These are phyloP conservation scores for Dendroctonus valens DNA, from an alignment of 1,140 invertebrate species.

Conservation along the genomic window DNA sequence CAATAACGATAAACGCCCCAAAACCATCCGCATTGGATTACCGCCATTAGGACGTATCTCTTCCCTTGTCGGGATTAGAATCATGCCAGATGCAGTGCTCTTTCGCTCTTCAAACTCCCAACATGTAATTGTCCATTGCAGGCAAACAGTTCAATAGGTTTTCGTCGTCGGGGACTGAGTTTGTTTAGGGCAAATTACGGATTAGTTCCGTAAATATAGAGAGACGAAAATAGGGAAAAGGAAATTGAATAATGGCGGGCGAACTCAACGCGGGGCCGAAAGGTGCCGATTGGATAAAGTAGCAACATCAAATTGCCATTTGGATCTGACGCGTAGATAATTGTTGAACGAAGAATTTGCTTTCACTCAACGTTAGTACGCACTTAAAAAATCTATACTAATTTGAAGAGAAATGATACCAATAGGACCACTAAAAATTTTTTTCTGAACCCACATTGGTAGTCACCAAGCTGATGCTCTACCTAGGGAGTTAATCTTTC, in stretches of 20 bases:
- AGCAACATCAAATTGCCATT: no score
- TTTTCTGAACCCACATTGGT: no score
- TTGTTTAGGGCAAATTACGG: constrained; percentile 12
- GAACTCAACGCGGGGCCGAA: no score
- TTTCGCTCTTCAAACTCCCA: constrained; percentile 6
- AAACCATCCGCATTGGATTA: constrained; percentile 1
- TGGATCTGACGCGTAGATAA: no score
- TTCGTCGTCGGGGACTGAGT: constrained; percentile 2
- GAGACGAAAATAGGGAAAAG: constrained; percentile 11
- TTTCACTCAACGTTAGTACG: no score
- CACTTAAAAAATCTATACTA: no score
- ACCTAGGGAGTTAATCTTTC: no score
- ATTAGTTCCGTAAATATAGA: constrained; percentile 9
- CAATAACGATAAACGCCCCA: constrained; percentile 12
- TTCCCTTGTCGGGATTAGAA: background rate
- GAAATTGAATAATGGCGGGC: constrained; percentile 10
- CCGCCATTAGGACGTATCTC: constrained; percentile 9
- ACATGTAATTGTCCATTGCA: constrained; percentile 7
- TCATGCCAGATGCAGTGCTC: constrained; percentile 18
- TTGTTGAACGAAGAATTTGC: no score
- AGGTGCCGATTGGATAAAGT: no score
- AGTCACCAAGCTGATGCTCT: no score
- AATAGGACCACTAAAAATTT: no score
- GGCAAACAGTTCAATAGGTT: constrained; percentile 6
- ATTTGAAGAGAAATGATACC: no score